These are phyloP conservation scores for Acomys russatus DNA, from an alignment of 2,797 vertebrate genomes.

Conservation along the genomic window DNA sequence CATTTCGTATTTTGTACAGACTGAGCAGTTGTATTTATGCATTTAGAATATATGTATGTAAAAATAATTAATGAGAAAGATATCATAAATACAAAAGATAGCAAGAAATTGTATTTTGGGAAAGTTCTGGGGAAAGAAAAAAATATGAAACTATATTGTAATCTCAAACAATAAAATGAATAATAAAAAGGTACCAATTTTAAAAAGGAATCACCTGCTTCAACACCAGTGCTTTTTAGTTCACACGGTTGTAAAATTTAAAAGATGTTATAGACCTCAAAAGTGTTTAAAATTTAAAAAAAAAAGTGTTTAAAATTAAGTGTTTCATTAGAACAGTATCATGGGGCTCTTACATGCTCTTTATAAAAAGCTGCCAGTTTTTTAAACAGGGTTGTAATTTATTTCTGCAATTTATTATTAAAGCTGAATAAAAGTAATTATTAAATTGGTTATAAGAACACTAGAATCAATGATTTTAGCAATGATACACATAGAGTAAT, in stretches of 20 bases:
- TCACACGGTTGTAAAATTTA: neutral
- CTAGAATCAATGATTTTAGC: neutral
- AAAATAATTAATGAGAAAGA: neutral
- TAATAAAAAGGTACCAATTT: neutral
- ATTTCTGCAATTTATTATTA: conserved; percentile 12
- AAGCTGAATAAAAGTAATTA: neutral
- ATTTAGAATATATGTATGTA: neutral
- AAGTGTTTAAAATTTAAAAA: neutral
- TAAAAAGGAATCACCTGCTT: neutral
- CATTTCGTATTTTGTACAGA: neutral
- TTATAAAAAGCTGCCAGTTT: neutral
- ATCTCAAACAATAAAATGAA: neutral
- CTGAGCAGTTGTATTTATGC: neutral
- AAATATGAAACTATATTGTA: neutral
- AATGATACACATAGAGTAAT: neutral
- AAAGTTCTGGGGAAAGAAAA: neutral
- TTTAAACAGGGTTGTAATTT: neutral
- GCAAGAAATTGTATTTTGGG: neutral
- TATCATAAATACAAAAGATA: neutral
- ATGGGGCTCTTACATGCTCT: neutral
- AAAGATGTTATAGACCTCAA: neutral
- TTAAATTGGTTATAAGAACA: neutral
- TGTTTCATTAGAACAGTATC: neutral
- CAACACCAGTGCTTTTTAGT: neutral
- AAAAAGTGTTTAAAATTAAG: neutral